These are phyloP conservation scores for Linnaemya vulpina DNA, from an alignment of 2,888 invertebrate species.

Conservation along the genomic window DNA sequence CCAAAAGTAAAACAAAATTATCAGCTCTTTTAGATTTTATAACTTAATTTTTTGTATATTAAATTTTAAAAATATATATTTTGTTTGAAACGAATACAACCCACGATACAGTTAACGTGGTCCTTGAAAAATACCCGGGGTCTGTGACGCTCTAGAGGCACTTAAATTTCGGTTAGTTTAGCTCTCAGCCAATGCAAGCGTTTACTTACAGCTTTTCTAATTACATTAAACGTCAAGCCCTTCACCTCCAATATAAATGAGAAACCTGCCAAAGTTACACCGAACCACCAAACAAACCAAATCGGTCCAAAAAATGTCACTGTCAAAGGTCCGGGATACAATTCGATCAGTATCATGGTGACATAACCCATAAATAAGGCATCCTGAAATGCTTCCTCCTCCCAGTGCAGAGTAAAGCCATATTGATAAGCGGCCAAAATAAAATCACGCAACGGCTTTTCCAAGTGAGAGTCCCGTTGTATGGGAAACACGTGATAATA, in stretches of 20 bases:
- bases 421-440: constrained; percentile 75
- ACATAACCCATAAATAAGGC: constrained; percentile 74
- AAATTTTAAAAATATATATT: background rate
- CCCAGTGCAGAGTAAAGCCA: constrained; percentile 75
- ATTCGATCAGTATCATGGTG: constrained; percentile 66
- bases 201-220: background rate
- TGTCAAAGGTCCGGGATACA: constrained; percentile 73
- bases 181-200: background rate
- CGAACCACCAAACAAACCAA: constrained; percentile 75
- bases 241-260: constrained; percentile 74
- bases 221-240: background rate
- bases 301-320: constrained; percentile 75
- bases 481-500: constrained; percentile 77
- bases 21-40: background rate
- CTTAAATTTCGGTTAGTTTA: background rate
- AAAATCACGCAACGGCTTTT: constrained; percentile 73
- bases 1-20: background rate
- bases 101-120: no score
- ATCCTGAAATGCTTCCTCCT: constrained; percentile 75
- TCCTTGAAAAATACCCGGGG: no score
- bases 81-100: no score
- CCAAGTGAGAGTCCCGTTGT: constrained; percentile 77
- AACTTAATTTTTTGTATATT: background rate
- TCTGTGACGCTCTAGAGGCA: no score
- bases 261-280: constrained; percentile 72